Evolutionary conservation across 2,888 invertebrate species (phyloP), one percentile per base, ranked within the genome.

Genomic region (Dioctria rufipes): DNA sequence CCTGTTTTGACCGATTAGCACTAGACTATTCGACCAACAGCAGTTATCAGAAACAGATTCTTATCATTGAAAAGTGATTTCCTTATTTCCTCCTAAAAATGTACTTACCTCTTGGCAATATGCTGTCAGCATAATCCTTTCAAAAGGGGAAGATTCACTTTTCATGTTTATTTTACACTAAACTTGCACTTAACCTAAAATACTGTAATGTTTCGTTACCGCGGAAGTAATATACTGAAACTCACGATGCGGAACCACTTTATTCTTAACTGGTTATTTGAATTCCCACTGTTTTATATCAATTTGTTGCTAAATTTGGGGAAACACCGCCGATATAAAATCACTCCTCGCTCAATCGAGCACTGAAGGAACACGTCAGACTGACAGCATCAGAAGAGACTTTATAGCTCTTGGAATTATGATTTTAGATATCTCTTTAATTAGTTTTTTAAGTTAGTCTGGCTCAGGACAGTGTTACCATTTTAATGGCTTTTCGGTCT

Each of bases 61-160:
- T 51, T 51, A 51, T 51, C 51, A 51, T 11, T 39, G 8, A 63
- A 11, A 60, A 51, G 54, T 60, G 9, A 60, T 60, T 5, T 13
- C 13, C n/a, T 5, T n/a, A 65, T 5, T 65, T 40, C 6, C 40
- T 9, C 8, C 13, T 13, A 37, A 37, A 13, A 37, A 40, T 40
- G n/a, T 37, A 88, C 88, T 87, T 86, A 88, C 88, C 85, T 88
- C 88, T 87, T 88, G 87, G 84, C 88, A 88, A 86, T 87, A 85
- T 84, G 85, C 88, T 83, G 85, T 82, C 83, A 85, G 82, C 80
- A 86, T 84, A 84, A 86, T 86, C 86, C 87, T 86, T 85, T 85
- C 84, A 84, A 83, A 81, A 13, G 77, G 78, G 84, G 84, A 83
- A 85, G 82, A 84, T 83, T 80, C 83, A 83, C 85, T 85, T 85